Evolutionary conservation across 2,888 invertebrate genomes (phyloP).

Genomic region (Lypha dubia): DNA sequence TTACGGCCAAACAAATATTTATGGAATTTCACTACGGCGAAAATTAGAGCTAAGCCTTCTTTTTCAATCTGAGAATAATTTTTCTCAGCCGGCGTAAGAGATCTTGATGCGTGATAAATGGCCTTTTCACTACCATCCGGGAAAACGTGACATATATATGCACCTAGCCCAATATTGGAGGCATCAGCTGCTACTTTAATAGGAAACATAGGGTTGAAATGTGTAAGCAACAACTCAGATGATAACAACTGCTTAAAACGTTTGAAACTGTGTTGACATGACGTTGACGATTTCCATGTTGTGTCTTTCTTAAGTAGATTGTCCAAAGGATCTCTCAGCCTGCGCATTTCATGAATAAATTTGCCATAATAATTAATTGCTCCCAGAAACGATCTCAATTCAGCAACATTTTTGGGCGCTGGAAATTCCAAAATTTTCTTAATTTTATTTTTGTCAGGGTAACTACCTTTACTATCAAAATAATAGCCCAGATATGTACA

Average conservation of each 20-base stretch:
- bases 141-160: constrained; percentile 74
- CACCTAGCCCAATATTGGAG: constrained; percentile 45
- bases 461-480: constrained; percentile 45
- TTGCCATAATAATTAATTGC: constrained; percentile 64
- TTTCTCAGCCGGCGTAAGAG: constrained; percentile 17
- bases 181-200: constrained; percentile 56
- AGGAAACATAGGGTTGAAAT: constrained; percentile 73
- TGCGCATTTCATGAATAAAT: constrained; percentile 55
- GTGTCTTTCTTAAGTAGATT: constrained; percentile 36
- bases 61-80: constrained; percentile 74
- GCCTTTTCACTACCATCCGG: constrained; percentile 45
- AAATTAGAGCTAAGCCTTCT: constrained; percentile 40
- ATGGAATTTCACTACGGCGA: constrained; percentile 49
- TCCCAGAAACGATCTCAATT: constrained; percentile 49
- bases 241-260: constrained; percentile 76
- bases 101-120: constrained; percentile 36
- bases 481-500: constrained; percentile 45
- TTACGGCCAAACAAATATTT: constrained; percentile 47
- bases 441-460: constrained; percentile 38
- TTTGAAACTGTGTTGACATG: constrained; percentile 71
- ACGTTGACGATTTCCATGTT: constrained; percentile 52
- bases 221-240: constrained; percentile 77
- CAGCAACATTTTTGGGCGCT: constrained; percentile 43
- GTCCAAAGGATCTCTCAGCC: constrained; percentile 47
- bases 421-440: constrained; percentile 8